Conservation (phyloP, 2,797 vertebrate species). For the Paramormyrops hopkinsi region DNA sequence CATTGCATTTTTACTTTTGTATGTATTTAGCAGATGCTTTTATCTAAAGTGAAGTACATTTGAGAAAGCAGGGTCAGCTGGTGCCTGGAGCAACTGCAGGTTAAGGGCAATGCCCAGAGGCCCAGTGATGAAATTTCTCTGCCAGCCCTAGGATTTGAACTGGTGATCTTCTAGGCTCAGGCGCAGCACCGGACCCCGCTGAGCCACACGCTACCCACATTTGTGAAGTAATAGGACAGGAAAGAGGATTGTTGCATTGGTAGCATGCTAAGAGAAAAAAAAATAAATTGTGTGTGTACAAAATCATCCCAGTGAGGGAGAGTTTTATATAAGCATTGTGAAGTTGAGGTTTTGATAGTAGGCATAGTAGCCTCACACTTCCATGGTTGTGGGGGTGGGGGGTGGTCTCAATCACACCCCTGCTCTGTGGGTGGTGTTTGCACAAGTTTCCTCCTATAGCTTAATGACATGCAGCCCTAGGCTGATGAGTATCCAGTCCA, state of each 20-base stretch:
- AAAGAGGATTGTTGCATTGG: not conserved
- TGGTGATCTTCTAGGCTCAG: not conserved
- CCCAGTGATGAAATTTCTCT: not conserved
- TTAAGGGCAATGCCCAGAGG: not conserved
- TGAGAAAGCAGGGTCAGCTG: not conserved
- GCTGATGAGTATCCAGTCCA: not conserved
- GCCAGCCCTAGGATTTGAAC: not conserved
- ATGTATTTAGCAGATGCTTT: not conserved
- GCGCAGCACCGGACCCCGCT: not conserved
- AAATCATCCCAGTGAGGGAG: not conserved
- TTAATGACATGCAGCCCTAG: not conserved
- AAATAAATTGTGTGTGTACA: not conserved
- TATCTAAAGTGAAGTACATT: not conserved
- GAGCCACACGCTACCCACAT: not conserved
- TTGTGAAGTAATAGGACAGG: not conserved
- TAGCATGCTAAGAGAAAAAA: not conserved
- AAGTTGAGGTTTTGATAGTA: not conserved
- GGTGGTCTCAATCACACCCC: not conserved
- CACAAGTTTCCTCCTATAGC: not conserved
- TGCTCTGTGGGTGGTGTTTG: not conserved
- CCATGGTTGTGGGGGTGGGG: not conserved
- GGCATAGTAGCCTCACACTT: not conserved
- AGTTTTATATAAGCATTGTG: not conserved
- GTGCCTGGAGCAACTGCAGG: not conserved
- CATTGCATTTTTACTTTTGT: not conserved